Base-by-base conservation (phyloP, 92 coral and sea anemone genomes). In the Heliopora coerulea region DNA sequence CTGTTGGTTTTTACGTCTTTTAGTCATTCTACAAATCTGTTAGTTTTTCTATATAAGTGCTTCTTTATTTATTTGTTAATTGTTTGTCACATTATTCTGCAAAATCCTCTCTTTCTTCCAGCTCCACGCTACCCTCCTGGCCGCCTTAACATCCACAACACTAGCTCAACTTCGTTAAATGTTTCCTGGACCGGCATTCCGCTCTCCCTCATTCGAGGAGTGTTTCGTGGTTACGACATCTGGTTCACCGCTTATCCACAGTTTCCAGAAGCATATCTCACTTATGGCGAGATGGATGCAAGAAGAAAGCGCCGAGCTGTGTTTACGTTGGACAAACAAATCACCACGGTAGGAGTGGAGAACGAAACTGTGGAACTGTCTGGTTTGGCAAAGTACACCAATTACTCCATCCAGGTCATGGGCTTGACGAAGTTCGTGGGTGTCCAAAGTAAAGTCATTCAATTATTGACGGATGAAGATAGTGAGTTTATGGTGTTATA, bases 371-470 rank as follows among this genome's bases (percentile, higher is more conserved):
- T 68, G 29, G 83, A 81, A 35, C 6, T 85, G 33, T 81, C 80
- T 26, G 75, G 62, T 50, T 60, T 82, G 25, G 68, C 65, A 42
- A 72, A 74, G 61, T 86, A 77, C 27, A 78, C 84, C 0, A 82
- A 72, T 59, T 86, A 86, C 54, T 83, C 78, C 24, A 8, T 82
- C 10, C 31, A 57, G 27, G 73, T 86, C 35, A 48, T 48, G 34
- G 89, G 73, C 24, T 78, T 72, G 11, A 81, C 89, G 24, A 85
- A 81, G 52, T 85, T 81, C 35, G 20, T 61, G 0, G 88, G 88
- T 7, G 75, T 37, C 24, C 66, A 67, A 21, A 80, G 80, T 0
- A 37, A 49, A 9, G 67, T 50, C 1, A 42, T 80, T 14, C 59
- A 56, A 20, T 12, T 84, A 8, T 32, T 74, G 15, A 84, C 88